These are phyloP conservation scores for Formicarius rufipectus DNA, from an alignment of 2,113 vertebrate genomes.

Conservation along the genomic window DNA sequence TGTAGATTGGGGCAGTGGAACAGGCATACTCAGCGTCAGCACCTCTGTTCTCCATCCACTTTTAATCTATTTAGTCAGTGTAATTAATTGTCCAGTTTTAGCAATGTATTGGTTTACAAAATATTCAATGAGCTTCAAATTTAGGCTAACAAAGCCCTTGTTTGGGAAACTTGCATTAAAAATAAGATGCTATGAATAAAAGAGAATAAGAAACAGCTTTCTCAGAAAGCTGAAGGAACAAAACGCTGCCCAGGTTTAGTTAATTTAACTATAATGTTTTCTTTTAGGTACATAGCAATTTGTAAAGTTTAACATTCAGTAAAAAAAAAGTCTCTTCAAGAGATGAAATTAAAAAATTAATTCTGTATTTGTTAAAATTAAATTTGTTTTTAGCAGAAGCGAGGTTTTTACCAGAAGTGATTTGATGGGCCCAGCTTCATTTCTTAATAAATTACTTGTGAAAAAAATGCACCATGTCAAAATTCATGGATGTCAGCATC, in stretches of 20 bases:
- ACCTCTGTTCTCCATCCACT: not conserved
- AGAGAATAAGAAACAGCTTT: not conserved
- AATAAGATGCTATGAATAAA: not conserved
- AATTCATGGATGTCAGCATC: not conserved
- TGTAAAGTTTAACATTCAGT: not conserved
- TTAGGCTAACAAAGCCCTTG: not conserved
- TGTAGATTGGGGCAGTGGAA: not conserved
- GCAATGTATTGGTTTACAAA: accelerated
- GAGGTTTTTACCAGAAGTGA: not conserved
- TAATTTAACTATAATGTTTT: not conserved
- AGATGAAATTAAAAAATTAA: not conserved
- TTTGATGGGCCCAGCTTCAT: not conserved
- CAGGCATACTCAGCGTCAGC: not conserved
- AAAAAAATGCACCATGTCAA: not conserved
- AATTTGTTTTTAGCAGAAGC: not conserved
- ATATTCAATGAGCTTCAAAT: no score
- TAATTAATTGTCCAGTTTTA: not conserved
- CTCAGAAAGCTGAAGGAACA: not conserved
- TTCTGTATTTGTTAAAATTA: not conserved
- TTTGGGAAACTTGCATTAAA: not conserved
- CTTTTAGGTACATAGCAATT: not conserved
- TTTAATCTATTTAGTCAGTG: not conserved
- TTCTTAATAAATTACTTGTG: not conserved
- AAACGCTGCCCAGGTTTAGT: not conserved
- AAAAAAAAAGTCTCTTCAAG: not conserved